Conservation (phyloP, 2,113 vertebrate species). For the Plecturocebus donacophilus region DNA sequence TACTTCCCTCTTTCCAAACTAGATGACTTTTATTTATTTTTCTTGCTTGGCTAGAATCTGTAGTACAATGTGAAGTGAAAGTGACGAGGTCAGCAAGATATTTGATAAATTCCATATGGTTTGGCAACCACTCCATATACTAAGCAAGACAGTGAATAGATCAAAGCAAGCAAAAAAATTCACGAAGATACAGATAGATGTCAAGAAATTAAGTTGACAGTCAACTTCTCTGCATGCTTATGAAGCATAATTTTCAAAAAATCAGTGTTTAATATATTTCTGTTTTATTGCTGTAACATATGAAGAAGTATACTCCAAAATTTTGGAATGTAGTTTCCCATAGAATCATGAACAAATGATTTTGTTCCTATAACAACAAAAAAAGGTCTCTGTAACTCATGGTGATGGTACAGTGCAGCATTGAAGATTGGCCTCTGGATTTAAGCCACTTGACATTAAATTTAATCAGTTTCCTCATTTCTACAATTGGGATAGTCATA, state of each 20-base stretch:
- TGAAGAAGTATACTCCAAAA: neutral
- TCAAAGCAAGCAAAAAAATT: neutral
- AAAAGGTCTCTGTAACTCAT: neutral
- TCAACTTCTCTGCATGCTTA: neutral
- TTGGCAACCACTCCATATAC: neutral
- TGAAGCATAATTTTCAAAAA: neutral
- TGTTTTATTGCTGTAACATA: neutral
- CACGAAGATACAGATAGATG: neutral
- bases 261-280: neutral
- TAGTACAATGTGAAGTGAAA: neutral
- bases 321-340: conserved; percentile 16
- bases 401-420: neutral
- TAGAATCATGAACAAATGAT: neutral
- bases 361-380: neutral
- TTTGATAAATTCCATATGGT: neutral
- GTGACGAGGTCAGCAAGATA: neutral
- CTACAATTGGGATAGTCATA: neutral
- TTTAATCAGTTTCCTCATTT: neutral
- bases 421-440: neutral
- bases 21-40: neutral
- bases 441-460: neutral
- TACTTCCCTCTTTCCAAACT: neutral
- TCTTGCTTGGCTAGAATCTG: neutral
- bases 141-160: neutral
- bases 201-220: neutral